A percentile compares a stretch with the other conserved stretches of the same genome.
These are phyloP conservation scores for Scytalopus superciliaris DNA, from an alignment of 2,113 vertebrate genomes.

Conservation along the genomic window DNA sequence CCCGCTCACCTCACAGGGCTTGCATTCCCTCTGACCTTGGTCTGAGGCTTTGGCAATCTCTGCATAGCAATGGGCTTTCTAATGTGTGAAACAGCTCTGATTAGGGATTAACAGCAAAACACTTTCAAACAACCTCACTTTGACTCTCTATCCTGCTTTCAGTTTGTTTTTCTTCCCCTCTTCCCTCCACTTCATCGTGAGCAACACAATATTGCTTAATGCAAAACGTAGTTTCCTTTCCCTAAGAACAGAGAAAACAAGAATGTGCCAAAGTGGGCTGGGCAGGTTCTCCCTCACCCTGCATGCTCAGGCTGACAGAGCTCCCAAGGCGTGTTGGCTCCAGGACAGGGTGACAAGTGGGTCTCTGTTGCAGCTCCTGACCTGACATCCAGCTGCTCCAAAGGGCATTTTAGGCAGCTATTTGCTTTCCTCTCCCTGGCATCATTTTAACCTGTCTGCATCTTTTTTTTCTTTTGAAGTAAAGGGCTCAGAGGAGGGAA, in stretches of 20 bases:
- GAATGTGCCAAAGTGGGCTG: background rate
- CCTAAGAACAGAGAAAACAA: background rate
- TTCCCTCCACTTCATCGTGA: conserved; percentile 26
- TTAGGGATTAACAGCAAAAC: background rate
- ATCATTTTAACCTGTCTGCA: background rate
- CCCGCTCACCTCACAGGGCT: conserved; percentile 7
- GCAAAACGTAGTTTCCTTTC: background rate
- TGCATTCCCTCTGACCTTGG: conserved; percentile 45
- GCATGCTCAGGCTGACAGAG: background rate
- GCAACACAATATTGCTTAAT: conserved; percentile 16
- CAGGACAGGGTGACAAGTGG: background rate
- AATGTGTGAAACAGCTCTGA: conserved; percentile 28
- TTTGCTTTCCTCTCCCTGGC: conserved; percentile 13
- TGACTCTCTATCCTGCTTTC: background rate
- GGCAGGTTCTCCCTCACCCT: background rate
- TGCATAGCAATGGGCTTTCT: conserved; percentile 37
- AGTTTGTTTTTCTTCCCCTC: conserved; percentile 8
- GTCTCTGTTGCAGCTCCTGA: background rate
- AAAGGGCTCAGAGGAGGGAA: background rate
- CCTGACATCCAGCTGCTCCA: conserved; percentile 27
- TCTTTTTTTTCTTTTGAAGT: background rate
- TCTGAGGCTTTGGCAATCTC: conserved; percentile 29
- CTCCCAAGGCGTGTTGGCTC: background rate
- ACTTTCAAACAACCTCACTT: background rate
- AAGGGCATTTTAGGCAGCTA: background rate